These are phyloP conservation scores for Oxyteleia sp. DNA, from an alignment of 2,888 invertebrate species.

Conservation along the genomic window DNA sequence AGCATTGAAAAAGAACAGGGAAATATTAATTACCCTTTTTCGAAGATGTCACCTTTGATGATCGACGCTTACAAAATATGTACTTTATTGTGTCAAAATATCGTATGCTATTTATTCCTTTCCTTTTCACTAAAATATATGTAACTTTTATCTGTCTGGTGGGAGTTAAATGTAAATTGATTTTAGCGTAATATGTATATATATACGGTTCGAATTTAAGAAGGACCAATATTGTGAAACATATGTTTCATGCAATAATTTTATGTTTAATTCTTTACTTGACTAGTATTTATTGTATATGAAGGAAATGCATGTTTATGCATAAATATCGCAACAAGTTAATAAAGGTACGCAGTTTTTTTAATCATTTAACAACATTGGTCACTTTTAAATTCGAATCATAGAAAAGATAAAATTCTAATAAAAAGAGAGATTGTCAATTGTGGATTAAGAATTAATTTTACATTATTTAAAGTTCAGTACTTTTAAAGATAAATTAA, in stretches of 20 bases:
- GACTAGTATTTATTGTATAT: background rate
- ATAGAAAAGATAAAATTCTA: background rate
- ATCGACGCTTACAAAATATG: slow-evolving; percentile 18
- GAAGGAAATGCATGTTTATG: background rate
- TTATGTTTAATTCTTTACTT: background rate
- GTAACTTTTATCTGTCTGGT: slow-evolving; percentile 14
- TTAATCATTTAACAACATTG: background rate
- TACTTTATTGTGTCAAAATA: slow-evolving; percentile 43
- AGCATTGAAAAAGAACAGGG: no score
- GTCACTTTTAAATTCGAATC: background rate
- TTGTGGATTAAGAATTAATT: background rate
- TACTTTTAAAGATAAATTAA: no score
- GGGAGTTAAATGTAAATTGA: slow-evolving; percentile 5
- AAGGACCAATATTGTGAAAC: background rate
- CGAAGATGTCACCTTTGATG: background rate
- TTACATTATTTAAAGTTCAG: background rate
- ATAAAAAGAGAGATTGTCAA: slow-evolving; percentile 4
- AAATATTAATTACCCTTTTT: no score
- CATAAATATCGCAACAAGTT: background rate
- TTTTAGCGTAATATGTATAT: background rate
- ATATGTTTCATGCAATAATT: background rate
- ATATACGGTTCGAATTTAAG: background rate
- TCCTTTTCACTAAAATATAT: slow-evolving; percentile 30
- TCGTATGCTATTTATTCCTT: slow-evolving; percentile 18
- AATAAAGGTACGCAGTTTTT: background rate